Evolutionary conservation across 2,888 invertebrate genomes (phyloP).

Genomic region (Apodemia hepburni): DNA sequence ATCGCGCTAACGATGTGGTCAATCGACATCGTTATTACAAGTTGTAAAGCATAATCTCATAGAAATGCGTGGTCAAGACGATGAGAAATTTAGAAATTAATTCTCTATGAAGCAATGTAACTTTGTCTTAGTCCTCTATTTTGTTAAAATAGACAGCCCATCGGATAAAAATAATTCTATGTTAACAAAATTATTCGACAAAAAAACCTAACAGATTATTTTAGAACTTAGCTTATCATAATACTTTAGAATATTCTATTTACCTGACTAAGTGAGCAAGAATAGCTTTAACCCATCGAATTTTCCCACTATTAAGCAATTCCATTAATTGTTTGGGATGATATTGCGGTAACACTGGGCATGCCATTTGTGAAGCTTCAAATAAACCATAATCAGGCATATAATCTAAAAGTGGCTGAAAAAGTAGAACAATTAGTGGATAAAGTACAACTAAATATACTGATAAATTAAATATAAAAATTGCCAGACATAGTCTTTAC

Average conservation of each 20-base stretch:
- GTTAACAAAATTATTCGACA: no score
- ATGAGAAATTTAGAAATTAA: no score
- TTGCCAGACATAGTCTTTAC: no score
- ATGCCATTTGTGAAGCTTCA: constrained; percentile 97
- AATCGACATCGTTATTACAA: no score
- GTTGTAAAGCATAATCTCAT: no score
- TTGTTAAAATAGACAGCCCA: no score
- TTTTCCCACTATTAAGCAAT: constrained; percentile 97
- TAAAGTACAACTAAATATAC: neutral
- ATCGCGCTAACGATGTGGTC: no score
- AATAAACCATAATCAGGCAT: constrained; percentile 97
- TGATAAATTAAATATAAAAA: no score
- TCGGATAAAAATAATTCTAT: no score
- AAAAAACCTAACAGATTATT: neutral
- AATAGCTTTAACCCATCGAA: constrained; percentile 98
- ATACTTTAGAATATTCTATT: constrained; percentile 17
- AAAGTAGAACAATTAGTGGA: constrained; percentile 3
- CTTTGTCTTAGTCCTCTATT: no score
- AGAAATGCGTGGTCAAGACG: no score
- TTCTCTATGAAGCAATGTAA: no score
- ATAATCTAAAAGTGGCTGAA: constrained; percentile 83
- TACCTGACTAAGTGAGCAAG: constrained; percentile 96
- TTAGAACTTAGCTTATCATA: neutral
- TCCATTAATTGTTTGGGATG: constrained; percentile 99
- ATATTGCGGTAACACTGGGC: constrained; percentile 98